Percentiles rank a stretch among this genome's conserved stretches.
These are phyloP conservation scores for Hirundo rustica DNA, from an alignment of 2,797 vertebrate genomes.

Conservation along the genomic window DNA sequence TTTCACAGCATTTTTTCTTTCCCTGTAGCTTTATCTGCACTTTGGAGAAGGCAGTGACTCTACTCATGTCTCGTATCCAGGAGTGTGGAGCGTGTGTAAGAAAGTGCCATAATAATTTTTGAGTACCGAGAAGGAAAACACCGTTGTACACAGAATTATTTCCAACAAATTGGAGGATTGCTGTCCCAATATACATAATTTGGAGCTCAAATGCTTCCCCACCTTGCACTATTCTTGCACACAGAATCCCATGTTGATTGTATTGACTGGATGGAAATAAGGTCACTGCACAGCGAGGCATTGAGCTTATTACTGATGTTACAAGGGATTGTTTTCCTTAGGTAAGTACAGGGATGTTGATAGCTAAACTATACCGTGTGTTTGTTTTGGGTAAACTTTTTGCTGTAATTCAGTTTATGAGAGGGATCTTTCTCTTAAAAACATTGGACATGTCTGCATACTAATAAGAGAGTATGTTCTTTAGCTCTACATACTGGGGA, in stretches of 20 bases:
- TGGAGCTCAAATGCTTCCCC: not conserved
- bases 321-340: not conserved
- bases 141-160: not conserved
- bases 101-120: not conserved
- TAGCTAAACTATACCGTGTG: not conserved
- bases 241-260: not conserved
- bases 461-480: not conserved
- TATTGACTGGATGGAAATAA: conserved; percentile 15
- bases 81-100: not conserved
- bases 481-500: not conserved
- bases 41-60: not conserved
- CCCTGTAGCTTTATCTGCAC: not conserved
- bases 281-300: not conserved
- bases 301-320: not conserved
- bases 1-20: not conserved
- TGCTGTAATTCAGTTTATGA: conserved; percentile 15
- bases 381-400: conserved; percentile 24
- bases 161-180: not conserved
- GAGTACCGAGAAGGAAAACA: not conserved
- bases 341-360: not conserved
- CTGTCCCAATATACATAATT: not conserved
- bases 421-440: not conserved
- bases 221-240: not conserved
- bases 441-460: not conserved
- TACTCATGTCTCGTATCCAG: not conserved